These are phyloP conservation scores for Masticophis lateralis DNA, from an alignment of 2,797 vertebrate genomes.

Conservation along the genomic window DNA sequence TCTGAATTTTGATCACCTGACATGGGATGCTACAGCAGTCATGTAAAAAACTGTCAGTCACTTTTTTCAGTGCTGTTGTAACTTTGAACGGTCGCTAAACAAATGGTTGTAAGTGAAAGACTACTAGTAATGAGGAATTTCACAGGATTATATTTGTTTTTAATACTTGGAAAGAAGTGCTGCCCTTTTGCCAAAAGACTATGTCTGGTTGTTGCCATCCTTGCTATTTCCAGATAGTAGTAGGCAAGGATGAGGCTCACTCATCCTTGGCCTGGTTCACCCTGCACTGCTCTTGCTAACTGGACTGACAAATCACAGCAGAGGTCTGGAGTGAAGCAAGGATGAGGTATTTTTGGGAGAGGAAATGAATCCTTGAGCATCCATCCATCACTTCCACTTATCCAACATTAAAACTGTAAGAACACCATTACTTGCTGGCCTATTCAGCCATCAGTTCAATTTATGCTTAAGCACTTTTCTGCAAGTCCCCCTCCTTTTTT, in stretches of 20 bases:
- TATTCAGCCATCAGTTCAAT: neutral
- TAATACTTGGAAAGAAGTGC: neutral
- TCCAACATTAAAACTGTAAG: neutral
- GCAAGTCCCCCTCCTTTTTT: neutral
- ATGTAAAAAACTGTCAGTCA: neutral
- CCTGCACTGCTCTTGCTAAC: neutral
- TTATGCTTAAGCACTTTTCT: neutral
- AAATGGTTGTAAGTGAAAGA: neutral
- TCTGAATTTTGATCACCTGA: neutral
- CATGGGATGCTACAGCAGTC: neutral
- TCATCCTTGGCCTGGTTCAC: neutral
- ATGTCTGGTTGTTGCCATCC: neutral
- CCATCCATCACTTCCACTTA: neutral
- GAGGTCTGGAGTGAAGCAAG: neutral
- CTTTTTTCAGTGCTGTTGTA: neutral
- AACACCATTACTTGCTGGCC: neutral
- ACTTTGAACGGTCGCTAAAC: neutral
- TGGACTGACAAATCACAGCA: neutral
- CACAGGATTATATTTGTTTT: neutral
- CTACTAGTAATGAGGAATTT: neutral
- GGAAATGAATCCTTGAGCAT: neutral
- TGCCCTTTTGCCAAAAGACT: neutral
- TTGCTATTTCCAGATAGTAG: neutral
- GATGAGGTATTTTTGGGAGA: neutral
- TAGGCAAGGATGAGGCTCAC: neutral